Base-by-base conservation (phyloP, 2,113 vertebrate genomes). In the Haemorhous mexicanus region DNA sequence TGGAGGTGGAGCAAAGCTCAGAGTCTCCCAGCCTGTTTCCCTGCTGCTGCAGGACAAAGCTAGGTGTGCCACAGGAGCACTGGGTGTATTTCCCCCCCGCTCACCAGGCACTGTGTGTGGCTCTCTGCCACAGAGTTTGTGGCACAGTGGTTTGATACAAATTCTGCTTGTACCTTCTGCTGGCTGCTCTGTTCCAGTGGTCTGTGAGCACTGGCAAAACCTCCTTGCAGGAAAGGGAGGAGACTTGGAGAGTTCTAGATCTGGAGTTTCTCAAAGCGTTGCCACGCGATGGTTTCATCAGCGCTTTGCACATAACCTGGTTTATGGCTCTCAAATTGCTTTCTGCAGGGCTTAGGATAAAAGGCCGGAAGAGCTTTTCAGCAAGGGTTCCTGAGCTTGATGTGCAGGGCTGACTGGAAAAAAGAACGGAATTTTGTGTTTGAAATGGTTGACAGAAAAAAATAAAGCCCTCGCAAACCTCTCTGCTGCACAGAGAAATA, bases 401-500 rank as follows among this genome's bases (percentile, higher is more conserved):
- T 90, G 21, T 80, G 68, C 16, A 0, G 68, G 67, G 26, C 50
- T 92, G 73, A 81, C 84, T 93, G 43, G 72, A 56, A 86, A 85
- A 85, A 70, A 84, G 89, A 86, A 37, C 44, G 84, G 43, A 44
- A 69, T 86, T 82, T 77, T 80, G 55, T 91, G 52, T 92, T 92
- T 93, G 80, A 95, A 93, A 88, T 69, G 41, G 76, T 77, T 92
- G 76, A 69, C 67, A 69, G 43, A 7, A 76, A 59, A 70, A 64
- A 80, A 69, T 81, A 67, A 69, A 76, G 37, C 59, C 59, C 68
- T 88, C 44, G 32, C 85, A 91, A 75, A 63, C 43, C 41, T 90
- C 30, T 93, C 43, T 81, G 76, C 88, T 78, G 88, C 76, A 90
- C 87, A 95, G 92, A 90, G 96, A 89, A 96, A 72, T 93, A 70